Base-by-base conservation (phyloP, 2,888 invertebrate species). In the Agrypnus murinus region DNA sequence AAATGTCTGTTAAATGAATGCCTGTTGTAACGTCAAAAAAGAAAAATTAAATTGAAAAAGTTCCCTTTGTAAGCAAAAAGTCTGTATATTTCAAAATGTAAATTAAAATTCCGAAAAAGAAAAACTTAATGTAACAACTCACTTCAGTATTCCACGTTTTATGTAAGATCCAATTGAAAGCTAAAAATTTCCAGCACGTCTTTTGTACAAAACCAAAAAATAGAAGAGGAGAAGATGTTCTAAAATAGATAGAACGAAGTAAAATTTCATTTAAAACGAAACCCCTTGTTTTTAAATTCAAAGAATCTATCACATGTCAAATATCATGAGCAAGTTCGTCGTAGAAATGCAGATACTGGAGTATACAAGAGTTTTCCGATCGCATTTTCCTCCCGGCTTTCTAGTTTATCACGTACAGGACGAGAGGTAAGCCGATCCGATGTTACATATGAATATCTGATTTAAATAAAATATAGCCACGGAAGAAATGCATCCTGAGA, bases 381-480 rank as follows among this genome's bases (percentile, higher is more conserved):
- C 46, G 65, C 62, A 71, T 67, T 71, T 73, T 72, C 70, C 64
- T 65, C 43, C 67, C 55, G 55, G 59, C 70, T 69, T 75, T 73
- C 67, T 70, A 71, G 71, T 73, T 68, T 73, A 75, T 73, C 75
- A 75, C 69, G 70, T 70, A 68, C 68, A 69, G 72, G 68, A 72
- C 65, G 69, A 69, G 55, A 72, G 66, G 65, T 74, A 74, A 75
- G 74, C 73, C 75, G 74, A 75, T 74, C 65, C 64, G 71, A 66
- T 71, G 73, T 72, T 77, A 75, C 74, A 75, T 75, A 77, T 76
- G 77, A 77, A 78, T 76, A 78, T 76, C 76, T 77, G 76, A 78
- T 78, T 78, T 77, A 75, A 78, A 78, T 78, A 76, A 77, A 77
- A 74, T 75, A 75, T 75, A 73, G 71, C 72, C 32, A 34, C 53